Evolutionary conservation across 2,113 vertebrate genomes (phyloP), one percentile per base, ranked within the genome.

Genomic region (Struthidea cinerea): DNA sequence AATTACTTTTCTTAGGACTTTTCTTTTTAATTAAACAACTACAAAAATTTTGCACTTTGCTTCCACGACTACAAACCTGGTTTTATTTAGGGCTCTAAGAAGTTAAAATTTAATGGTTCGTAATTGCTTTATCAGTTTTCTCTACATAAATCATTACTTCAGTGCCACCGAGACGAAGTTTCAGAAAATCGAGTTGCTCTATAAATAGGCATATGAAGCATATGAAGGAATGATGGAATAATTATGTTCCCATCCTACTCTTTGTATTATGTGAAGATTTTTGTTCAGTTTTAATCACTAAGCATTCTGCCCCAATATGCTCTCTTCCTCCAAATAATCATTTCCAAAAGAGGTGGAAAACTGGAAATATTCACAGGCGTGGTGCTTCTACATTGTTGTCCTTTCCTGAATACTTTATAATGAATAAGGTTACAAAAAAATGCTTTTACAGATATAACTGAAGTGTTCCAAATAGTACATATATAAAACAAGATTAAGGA

Each of bases 331-430:
- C 67, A 76, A 85, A 28, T 4, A 21, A 42, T 63, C 19, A 60
- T 76, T 85, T 85, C 44, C 32, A 90, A 94, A 94, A 42, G 32
- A 90, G 49, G n/a, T 76, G 39, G n/a, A 94, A 77, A 93, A 76
- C 32, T 79, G 32, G 23, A 73, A 83, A 89, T 5, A 65, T 55
- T 52, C 49, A 68, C 27, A 90, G n/a, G 21, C 3, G 0, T 0
- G 3, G 37, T 49, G 13, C 8, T 90, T 80, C 53, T 32, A 35
- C 55, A 80, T 86, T 35, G 9, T 70, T 69, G 47, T 82, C 8
- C 17, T 80, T 95, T 79, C 42, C 27, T 59, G 22, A 49, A 13
- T 50, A 37, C 16, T 64, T 76, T n/a, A 69, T n/a, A 69, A 82
- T 85, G 28, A 76, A 76, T 32, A 50, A 59, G 3, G 10, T 85